phyloP scores from a whole-genome alignment of 2,888 invertebrate species.

The Meganola albula region DNA sequence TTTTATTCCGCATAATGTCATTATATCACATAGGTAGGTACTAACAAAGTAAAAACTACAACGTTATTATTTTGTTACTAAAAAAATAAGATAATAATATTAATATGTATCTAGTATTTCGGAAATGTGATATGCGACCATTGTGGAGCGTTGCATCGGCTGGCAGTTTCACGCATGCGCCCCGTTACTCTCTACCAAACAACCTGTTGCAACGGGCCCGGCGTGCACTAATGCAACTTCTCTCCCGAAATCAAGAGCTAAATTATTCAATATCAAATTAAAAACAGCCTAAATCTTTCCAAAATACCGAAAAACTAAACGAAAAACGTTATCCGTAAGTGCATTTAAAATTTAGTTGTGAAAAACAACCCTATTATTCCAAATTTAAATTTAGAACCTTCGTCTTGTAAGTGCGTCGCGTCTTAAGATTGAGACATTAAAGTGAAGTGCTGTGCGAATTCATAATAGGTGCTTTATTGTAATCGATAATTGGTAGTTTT shows the following conservation, averaged over 20 bases:
- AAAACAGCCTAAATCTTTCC: conserved; percentile 18
- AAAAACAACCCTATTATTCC: conserved; percentile 21
- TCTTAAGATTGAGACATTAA: conserved; percentile 52
- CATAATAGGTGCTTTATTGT: conserved; percentile 48
- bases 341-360: conserved; percentile 21
- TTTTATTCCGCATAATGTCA: no score
- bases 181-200: conserved; percentile 51
- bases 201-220: conserved; percentile 73
- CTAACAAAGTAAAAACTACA: no score
- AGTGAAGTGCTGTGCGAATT: conserved; percentile 58
- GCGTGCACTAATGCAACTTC: conserved; percentile 72
- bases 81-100: no score
- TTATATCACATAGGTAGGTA: no score
- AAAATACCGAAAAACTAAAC: conserved; percentile 18
- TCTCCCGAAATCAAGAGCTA: conserved; percentile 52
- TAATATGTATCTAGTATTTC: no score
- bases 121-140: conserved; percentile 37
- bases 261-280: conserved; percentile 36
- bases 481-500: conserved; percentile 32
- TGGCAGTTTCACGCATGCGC: conserved; percentile 54
- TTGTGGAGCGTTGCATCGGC: conserved; percentile 56
- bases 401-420: conserved; percentile 51
- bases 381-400: conserved; percentile 28
- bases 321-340: conserved; percentile 12
- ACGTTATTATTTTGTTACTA: no score